Percentiles rank a stretch among this genome's conserved stretches.
phyloP scores from a whole-genome alignment of 2,113 vertebrate species.

The Heterochromis multidens region DNA sequence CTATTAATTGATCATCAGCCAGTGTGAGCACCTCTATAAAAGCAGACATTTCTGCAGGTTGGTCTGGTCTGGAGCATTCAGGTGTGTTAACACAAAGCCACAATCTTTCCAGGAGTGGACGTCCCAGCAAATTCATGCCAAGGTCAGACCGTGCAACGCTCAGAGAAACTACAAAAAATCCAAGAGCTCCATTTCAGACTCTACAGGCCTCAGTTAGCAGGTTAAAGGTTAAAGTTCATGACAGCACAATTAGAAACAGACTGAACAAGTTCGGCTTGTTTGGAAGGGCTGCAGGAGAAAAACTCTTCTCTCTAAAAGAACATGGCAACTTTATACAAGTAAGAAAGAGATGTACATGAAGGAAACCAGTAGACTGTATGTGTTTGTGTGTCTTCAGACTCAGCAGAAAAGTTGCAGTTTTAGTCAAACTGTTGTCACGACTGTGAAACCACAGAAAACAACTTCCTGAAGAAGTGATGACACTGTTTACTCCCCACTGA shows the following conservation, averaged over 20 bases:
- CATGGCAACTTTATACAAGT: background rate
- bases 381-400: background rate
- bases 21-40: too few species aligned
- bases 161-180: too few species aligned
- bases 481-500: background rate
- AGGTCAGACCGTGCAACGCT: too few species aligned
- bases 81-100: background rate
- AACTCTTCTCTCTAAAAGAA: background rate
- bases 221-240: background rate
- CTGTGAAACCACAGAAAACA: background rate
- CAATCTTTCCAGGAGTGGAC: too few species aligned
- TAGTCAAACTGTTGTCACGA: background rate
- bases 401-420: constrained; percentile 1
- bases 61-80: background rate
- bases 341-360: background rate
- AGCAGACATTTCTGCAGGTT: background rate
- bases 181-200: background rate
- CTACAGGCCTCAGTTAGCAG: background rate
- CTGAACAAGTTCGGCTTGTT: background rate
- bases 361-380: background rate
- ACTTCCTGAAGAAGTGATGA: background rate
- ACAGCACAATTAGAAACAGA: background rate
- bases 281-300: background rate
- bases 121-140: background rate
- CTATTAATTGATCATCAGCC: background rate